A percentile compares a stretch with the other conserved stretches of the same genome.
Conservation (phyloP, 2,888 invertebrate genomes). For the Leptinotarsa juncta region DNA sequence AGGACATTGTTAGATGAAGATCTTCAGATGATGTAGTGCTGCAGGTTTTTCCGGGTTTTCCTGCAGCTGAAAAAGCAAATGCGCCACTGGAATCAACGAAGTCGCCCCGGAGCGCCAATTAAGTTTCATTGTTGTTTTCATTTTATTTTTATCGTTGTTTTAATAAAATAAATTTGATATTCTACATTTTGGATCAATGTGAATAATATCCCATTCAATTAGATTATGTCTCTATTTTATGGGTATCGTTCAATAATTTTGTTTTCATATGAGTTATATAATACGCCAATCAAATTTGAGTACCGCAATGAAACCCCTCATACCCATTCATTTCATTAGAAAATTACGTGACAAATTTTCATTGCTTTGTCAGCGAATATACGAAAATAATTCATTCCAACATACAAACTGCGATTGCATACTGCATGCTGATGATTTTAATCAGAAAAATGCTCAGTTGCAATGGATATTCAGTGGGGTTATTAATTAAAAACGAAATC, state of each 20-base stretch:
- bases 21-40: too few species aligned
- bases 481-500: slow-evolving; percentile 18
- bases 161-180: too few species aligned
- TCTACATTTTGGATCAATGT: too few species aligned
- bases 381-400: slow-evolving; percentile 29
- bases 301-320: neutral
- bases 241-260: neutral
- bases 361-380: slow-evolving; percentile 29
- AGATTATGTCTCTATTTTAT: neutral
- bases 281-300: slow-evolving; percentile 8
- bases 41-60: too few species aligned
- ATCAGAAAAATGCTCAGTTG: slow-evolving; percentile 3
- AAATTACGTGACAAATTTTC: slow-evolving; percentile 23
- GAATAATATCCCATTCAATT: neutral
- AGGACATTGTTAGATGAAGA: too few species aligned
- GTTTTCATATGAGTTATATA: neutral
- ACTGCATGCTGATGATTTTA: slow-evolving; percentile 16
- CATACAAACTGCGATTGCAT: slow-evolving; percentile 12
- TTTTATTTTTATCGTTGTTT: too few species aligned
- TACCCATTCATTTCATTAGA: slow-evolving; percentile 9
- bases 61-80: too few species aligned
- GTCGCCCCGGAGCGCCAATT: too few species aligned
- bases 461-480: slow-evolving; percentile 10
- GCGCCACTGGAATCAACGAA: too few species aligned
- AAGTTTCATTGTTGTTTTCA: too few species aligned